phyloP scores from a whole-genome alignment of 2,113 vertebrate genomes.

The Coptodon bakossiorum region DNA sequence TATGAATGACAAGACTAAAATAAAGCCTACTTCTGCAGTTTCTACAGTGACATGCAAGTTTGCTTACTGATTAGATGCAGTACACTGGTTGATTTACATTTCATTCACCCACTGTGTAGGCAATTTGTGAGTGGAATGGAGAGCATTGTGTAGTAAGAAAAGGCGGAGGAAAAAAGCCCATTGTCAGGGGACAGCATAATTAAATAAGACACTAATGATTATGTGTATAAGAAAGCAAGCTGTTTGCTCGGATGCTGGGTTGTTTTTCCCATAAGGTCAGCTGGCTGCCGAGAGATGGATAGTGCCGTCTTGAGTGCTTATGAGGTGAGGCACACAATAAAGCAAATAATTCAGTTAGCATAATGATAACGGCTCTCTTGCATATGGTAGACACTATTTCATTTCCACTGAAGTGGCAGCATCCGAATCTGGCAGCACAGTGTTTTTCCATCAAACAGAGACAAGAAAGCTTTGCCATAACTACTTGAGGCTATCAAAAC shows the following conservation, averaged over 20 bases:
- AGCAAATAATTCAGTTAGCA: conserved; percentile 66
- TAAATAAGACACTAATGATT: conserved; percentile 62
- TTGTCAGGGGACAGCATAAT: conserved; percentile 43
- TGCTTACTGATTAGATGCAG: conserved; percentile 11
- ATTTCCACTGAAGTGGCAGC: conserved; percentile 19
- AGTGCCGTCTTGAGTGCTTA: conserved; percentile 24
- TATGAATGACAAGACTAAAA: neutral
- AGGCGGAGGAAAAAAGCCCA: conserved; percentile 14
- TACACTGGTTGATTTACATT: conserved; percentile 38
- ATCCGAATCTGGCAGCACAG: neutral
- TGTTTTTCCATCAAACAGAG: conserved; percentile 13
- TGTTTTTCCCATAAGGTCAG: conserved; percentile 54
- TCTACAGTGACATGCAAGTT: neutral
- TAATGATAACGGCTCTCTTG: conserved; percentile 57
- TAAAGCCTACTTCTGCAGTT: neutral
- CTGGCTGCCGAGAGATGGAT: conserved; percentile 51
- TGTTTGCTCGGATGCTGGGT: conserved; percentile 29
- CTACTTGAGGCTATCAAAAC: conserved; percentile 40
- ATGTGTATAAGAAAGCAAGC: conserved; percentile 40
- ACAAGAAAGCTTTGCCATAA: conserved; percentile 10
- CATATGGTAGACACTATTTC: conserved; percentile 30
- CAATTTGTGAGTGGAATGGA: conserved; percentile 28
- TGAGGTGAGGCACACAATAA: conserved; percentile 47
- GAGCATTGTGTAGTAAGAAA: conserved; percentile 32
- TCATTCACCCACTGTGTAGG: conserved; percentile 36